A percentile compares a stretch with the other conserved stretches of the same genome.
These are phyloP conservation scores for Asobara japonica DNA, from an alignment of 1,140 invertebrate species.

Conservation along the genomic window DNA sequence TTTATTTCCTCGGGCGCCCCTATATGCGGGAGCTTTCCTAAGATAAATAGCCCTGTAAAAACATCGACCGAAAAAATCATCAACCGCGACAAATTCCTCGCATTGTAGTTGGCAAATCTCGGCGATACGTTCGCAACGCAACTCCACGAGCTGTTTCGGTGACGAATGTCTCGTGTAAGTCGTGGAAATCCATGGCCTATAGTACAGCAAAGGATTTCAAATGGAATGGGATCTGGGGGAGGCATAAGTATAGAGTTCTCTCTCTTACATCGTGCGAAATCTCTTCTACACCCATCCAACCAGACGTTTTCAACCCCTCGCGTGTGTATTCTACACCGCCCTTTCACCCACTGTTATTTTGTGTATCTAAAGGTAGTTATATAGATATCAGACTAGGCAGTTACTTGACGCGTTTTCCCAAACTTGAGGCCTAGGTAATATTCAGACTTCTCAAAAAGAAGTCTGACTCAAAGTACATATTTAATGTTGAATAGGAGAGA, in stretches of 20 bases:
- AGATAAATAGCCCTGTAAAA: neutral
- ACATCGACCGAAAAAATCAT: neutral
- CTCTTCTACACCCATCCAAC: constrained; percentile 13
- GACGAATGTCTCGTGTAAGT: constrained; percentile 7
- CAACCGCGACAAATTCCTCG: neutral
- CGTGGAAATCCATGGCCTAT: neutral
- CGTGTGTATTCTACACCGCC: constrained; percentile 12
- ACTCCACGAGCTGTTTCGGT: neutral
- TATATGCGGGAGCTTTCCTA: too few species aligned
- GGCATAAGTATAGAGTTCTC: constrained; percentile 18
- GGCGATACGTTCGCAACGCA: neutral
- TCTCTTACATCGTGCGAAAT: constrained; percentile 35
- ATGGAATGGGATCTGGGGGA: neutral
- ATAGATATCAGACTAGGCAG: neutral
- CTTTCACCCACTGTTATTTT: constrained; percentile 3
- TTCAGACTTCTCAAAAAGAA: too few species aligned
- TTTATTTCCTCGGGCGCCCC: too few species aligned
- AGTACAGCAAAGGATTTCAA: neutral
- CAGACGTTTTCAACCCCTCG: neutral
- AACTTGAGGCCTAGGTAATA: neutral
- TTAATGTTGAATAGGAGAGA: too few species aligned
- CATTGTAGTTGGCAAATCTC: constrained; percentile 5
- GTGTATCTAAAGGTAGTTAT: neutral
- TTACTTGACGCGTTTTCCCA: constrained; percentile 1
- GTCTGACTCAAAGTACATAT: too few species aligned